Evolutionary conservation across 2,113 vertebrate species (phyloP).

Genomic region (Barbus barbus): DNA sequence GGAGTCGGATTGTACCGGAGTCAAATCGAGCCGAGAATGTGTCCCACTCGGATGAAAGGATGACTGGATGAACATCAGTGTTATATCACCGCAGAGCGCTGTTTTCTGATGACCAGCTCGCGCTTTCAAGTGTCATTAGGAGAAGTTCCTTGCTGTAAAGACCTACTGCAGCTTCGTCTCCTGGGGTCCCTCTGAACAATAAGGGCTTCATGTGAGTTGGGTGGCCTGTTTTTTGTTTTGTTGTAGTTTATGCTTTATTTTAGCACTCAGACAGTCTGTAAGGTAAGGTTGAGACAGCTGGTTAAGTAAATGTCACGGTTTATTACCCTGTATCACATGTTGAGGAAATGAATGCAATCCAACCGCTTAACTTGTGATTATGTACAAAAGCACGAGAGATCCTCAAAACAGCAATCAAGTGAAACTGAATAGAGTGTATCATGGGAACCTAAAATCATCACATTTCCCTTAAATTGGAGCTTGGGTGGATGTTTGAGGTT

Average conservation of each 20-base stretch:
- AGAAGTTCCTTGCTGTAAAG: slow-evolving; percentile 17
- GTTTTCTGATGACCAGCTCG: slow-evolving; percentile 28
- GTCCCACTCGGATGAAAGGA: background rate
- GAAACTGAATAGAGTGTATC: background rate
- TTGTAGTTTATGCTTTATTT: background rate
- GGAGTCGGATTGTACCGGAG: slow-evolving; percentile 50
- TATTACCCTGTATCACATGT: background rate
- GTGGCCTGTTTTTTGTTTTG: background rate
- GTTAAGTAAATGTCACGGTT: background rate
- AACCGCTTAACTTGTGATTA: background rate
- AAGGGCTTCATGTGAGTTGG: slow-evolving; percentile 20
- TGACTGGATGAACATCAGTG: background rate
- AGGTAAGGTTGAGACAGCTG: too few species aligned
- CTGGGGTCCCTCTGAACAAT: background rate
- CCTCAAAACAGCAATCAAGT: slow-evolving; percentile 48
- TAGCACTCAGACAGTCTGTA: background rate
- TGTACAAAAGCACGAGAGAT: background rate
- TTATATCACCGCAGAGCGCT: background rate
- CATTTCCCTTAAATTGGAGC: background rate
- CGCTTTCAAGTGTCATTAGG: background rate
- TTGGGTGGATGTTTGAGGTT: background rate
- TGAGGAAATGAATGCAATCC: background rate
- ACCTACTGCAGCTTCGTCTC: background rate
- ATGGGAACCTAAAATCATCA: slow-evolving; percentile 52
- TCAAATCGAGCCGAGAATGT: background rate